Evolutionary conservation across 2,797 vertebrate genomes (phyloP).

Genomic region (Rousettus madagascariensis): DNA sequence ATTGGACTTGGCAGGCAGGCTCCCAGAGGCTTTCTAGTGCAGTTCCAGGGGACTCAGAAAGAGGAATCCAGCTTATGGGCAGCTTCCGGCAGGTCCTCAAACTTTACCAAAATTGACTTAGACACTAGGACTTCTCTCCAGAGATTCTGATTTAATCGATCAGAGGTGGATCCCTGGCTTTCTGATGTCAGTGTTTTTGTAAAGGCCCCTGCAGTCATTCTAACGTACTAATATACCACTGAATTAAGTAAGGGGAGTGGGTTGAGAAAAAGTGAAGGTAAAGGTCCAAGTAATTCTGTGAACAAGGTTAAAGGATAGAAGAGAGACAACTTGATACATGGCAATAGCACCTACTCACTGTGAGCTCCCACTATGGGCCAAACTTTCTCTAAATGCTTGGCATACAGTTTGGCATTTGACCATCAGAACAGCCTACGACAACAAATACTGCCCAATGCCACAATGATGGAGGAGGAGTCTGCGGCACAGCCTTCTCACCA

Average conservation of each 20-base stretch:
- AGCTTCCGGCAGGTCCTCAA: not conserved
- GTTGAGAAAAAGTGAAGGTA: not conserved
- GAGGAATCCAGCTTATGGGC: not conserved
- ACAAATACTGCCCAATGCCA: not conserved
- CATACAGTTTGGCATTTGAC: not conserved
- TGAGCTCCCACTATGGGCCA: not conserved
- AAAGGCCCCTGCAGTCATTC: not conserved
- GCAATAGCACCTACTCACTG: not conserved
- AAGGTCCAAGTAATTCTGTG: not conserved
- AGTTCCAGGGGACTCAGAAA: not conserved
- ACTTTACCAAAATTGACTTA: not conserved
- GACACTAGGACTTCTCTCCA: not conserved
- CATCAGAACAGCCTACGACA: not conserved
- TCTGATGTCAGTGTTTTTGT: not conserved
- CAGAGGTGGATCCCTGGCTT: not conserved
- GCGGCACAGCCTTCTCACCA: no score
- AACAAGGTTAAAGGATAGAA: not conserved
- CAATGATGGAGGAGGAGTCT: not conserved
- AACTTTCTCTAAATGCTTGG: not conserved
- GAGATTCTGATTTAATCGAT: not conserved
- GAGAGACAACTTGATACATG: not conserved
- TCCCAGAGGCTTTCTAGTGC: not conserved
- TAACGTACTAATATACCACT: not conserved
- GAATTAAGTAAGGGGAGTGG: not conserved
- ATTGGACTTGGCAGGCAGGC: not conserved